Evolutionary conservation across 1,140 invertebrate species (phyloP).

Genomic region (Oncopeltus fasciatus): DNA sequence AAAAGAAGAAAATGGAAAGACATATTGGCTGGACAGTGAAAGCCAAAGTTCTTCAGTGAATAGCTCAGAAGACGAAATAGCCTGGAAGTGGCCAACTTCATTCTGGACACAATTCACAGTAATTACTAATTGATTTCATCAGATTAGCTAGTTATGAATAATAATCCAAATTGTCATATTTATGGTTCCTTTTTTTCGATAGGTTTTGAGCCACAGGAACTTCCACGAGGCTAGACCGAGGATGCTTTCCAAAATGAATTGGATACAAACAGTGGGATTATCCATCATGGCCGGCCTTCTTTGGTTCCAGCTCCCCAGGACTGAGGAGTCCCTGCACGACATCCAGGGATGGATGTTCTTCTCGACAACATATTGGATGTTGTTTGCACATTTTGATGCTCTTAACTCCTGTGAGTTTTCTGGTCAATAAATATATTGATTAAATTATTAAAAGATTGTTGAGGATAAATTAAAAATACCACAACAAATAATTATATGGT

Average conservation of each 20-base stretch:
- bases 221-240: constrained; percentile 62
- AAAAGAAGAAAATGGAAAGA: constrained; percentile 51
- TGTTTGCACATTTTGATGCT: constrained; percentile 68
- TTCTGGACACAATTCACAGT: constrained; percentile 69
- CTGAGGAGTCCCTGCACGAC: constrained; percentile 60
- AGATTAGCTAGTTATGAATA: too few species aligned
- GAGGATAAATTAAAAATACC: too few species aligned
- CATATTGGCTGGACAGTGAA: constrained; percentile 55
- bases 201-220: constrained; percentile 58
- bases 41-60: constrained; percentile 46
- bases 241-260: constrained; percentile 67
- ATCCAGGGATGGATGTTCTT: constrained; percentile 80
- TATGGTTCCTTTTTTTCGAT: background rate
- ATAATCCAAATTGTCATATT: too few species aligned
- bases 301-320: constrained; percentile 63
- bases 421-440: too few species aligned
- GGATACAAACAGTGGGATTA: constrained; percentile 62
- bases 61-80: constrained; percentile 43
- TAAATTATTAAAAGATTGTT: too few species aligned
- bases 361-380: constrained; percentile 74
- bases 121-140: too few species aligned
- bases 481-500: too few species aligned
- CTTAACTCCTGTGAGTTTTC: constrained; percentile 55
- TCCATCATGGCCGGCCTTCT: constrained; percentile 59
- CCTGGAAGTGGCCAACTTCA: constrained; percentile 59